Percentiles rank a stretch among this genome's conserved stretches.
These are phyloP conservation scores for Balearica regulorum DNA, from an alignment of 2,797 vertebrate genomes.

Conservation along the genomic window DNA sequence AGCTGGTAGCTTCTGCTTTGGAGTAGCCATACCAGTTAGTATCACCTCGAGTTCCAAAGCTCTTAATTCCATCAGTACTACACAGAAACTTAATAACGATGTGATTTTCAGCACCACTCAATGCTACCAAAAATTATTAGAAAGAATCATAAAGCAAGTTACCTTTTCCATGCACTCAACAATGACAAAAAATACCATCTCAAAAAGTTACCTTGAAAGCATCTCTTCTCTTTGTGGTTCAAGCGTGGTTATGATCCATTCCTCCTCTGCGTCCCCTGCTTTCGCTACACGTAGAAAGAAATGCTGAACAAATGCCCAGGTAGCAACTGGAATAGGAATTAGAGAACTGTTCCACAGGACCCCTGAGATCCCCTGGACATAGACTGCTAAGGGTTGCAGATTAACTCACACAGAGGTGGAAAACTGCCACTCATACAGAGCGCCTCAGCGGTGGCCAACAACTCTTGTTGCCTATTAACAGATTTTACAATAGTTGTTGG, in stretches of 20 bases:
- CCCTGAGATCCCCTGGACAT: not conserved
- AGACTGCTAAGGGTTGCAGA: fast-evolving
- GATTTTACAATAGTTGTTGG: not conserved
- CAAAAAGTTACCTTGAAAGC: fast-evolving
- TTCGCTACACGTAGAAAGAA: not conserved
- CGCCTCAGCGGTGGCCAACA: not conserved
- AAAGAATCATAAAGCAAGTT: not conserved
- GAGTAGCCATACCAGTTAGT: not conserved
- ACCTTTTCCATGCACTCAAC: not conserved
- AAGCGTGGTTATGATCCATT: fast-evolving
- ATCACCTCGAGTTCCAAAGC: not conserved
- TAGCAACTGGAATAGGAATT: fast-evolving
- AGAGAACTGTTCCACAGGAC: not conserved
- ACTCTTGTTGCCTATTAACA: not conserved
- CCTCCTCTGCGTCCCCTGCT: not conserved
- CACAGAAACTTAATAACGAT: not conserved
- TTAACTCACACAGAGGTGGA: not conserved
- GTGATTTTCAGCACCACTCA: not conserved
- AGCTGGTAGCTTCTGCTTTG: not conserved
- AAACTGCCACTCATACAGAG: fast-evolving
- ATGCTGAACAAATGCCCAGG: not conserved
- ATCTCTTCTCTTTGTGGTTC: not conserved
- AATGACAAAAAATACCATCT: not conserved
- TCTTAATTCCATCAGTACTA: not conserved
- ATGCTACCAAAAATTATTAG: fast-evolving